Base-by-base conservation (phyloP, 2,888 invertebrate genomes). In the Byasa hedistus region DNA sequence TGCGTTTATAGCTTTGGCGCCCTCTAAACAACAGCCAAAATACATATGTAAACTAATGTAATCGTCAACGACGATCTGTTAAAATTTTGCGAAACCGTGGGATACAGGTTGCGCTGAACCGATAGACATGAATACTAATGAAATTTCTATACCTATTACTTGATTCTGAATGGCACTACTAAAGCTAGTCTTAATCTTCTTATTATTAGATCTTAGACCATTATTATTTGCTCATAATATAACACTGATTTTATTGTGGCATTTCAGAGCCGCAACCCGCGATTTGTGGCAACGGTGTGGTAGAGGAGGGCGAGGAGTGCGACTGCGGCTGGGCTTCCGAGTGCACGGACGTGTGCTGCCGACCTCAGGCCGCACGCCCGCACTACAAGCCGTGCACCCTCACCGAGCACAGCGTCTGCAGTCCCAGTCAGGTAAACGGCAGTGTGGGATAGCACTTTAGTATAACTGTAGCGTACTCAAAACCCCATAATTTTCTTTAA, bases 281-380 rank as follows among this genome's bases (percentile, higher is more conserved):
- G 0, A 97, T 99, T 80, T 99, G 99, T 87, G 99, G 99, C 64
- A 99, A 99, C 87, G 98, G 98, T 55, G 98, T 99, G 39, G 98
- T 98, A 57, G 99, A 99, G 84, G 96, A 96, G 58, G 98, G 97
- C 22, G 99, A 99, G 89, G 96, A 99, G 86, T 99, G 99, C 85
- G 99, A 99, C 89, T 99, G 99, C 85, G 99, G 99, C 66, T 98
- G 98, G 98, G 97, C 97, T 77, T 97, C 98, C 78, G 98, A 99
- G 83, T 99, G 99, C 85, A 94, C 95, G 66, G 98, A 98, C 85
- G 94, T 94, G 58, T 99, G 99, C 84, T 99, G 99, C 84, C 96
- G 96, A 76, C 98, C 98, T 48, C 97, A 98, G 92, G 94, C 96
- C 57, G 94, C 96, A 52, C 94, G 96, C 75, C 95, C 96, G 7